These are phyloP conservation scores for Monomorium pharaonis DNA, from an alignment of 1,140 invertebrate genomes.

Conservation along the genomic window DNA sequence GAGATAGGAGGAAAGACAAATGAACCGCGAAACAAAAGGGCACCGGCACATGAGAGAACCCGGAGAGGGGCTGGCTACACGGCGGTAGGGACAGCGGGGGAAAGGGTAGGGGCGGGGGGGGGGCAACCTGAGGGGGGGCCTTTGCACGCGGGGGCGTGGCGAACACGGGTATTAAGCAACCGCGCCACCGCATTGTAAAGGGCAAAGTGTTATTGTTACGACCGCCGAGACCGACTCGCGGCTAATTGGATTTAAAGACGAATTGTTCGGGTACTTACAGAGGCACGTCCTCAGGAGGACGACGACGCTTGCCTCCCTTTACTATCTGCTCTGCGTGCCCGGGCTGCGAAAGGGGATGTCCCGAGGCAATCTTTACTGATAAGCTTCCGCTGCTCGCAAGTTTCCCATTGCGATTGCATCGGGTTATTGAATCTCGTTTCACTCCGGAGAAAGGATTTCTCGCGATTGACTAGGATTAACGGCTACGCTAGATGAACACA, in stretches of 20 bases:
- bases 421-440: slow-evolving; percentile 49
- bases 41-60: slow-evolving; percentile 60
- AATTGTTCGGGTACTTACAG: slow-evolving; percentile 77
- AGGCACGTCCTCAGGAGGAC: slow-evolving; percentile 41
- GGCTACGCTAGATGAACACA: background rate
- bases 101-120: no score
- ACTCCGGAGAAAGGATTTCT: background rate
- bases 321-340: slow-evolving; percentile 35
- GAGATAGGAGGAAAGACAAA: slow-evolving; percentile 80
- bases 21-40: slow-evolving; percentile 84
- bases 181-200: slow-evolving; percentile 78
- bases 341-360: background rate
- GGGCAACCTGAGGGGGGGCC: slow-evolving; percentile 33
- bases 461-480: slow-evolving; percentile 32
- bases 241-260: slow-evolving; percentile 83
- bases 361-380: slow-evolving; percentile 43
- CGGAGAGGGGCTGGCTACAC: slow-evolving; percentile 50
- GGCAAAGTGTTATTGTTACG: slow-evolving; percentile 79
- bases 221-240: slow-evolving; percentile 69
- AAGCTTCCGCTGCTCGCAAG: slow-evolving; percentile 41
- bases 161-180: slow-evolving; percentile 80
- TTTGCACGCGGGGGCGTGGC: slow-evolving; percentile 79
- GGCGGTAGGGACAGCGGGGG: slow-evolving; percentile 9
- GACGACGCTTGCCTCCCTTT: slow-evolving; percentile 31
- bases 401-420: slow-evolving; percentile 28